Conservation (phyloP, 2,888 invertebrate species). For the Parasteatoda lunata region DNA sequence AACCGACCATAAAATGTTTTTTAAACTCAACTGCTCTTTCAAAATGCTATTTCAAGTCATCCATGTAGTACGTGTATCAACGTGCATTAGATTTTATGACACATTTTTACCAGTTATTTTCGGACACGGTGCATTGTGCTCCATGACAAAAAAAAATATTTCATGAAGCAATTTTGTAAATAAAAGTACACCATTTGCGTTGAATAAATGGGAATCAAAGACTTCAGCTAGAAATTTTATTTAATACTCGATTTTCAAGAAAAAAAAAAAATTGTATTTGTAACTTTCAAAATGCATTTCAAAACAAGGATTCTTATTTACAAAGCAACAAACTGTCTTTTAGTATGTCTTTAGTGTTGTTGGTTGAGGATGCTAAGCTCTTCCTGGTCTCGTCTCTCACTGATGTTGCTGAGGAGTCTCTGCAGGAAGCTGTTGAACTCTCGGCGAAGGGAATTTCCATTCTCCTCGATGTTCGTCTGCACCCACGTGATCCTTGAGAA, state of each 20-base stretch:
- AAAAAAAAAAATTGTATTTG: background rate
- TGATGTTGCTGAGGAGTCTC: conserved; percentile 67
- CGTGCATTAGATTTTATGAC: too few relatives aligned
- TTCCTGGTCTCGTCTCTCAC: conserved; percentile 71
- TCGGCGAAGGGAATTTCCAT: conserved; percentile 78
- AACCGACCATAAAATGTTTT: too few relatives aligned
- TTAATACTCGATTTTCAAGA: background rate
- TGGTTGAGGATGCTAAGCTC: conserved; percentile 70
- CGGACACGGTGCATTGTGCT: too few relatives aligned
- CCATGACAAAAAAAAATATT: too few relatives aligned
- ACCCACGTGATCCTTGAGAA: conserved; percentile 80
- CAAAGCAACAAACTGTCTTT: background rate
- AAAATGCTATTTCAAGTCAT: too few relatives aligned
- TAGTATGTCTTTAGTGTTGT: conserved; percentile 52
- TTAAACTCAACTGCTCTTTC: too few relatives aligned
- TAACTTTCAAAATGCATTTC: background rate
- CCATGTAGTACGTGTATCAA: too few relatives aligned
- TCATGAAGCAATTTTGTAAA: background rate
- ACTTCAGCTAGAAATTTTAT: background rate
- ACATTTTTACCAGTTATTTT: too few relatives aligned
- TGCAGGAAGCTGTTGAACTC: conserved; percentile 76
- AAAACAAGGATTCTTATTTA: background rate
- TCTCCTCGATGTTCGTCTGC: conserved; percentile 78
- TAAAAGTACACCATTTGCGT: background rate
- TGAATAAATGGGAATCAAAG: background rate